Base-by-base conservation (phyloP, 2,113 vertebrate species). In the Leptobrachium leishanense region DNA sequence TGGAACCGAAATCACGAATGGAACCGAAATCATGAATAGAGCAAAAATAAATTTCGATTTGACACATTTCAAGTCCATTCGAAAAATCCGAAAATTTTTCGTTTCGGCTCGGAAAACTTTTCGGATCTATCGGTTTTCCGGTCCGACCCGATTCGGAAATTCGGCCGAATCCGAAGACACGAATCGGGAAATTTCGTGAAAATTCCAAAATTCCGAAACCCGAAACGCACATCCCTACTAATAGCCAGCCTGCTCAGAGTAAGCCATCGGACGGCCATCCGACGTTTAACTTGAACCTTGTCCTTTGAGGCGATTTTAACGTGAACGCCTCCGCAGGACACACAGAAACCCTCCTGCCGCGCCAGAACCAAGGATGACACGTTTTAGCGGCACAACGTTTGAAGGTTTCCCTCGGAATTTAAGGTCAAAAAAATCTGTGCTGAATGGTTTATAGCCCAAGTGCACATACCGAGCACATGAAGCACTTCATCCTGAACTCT, bases 401-500 rank as follows among this genome's bases (percentile, higher is more conserved):
- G 42, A 55, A 43, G 39, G 53, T 71, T 65, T 72, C 44, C 68
- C 77, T 72, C 64, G 46, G 55, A 20, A 2, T 72, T 20, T 9
- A 6, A 42, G 13, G 57, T 59, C 59, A 65, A 72, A 72, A 40
- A 54, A 62, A 72, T 71, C 6, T 72, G 76, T 78, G 77, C 71
- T 79, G 77, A 79, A 72, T 79, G 77, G 50, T 79, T 72, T 79
- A 79, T 72, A 72, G 55, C 68, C 66, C 40, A 79, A 31, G 20
- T 31, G 20, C 20, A 62, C 69, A 79, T 66, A 79, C 69, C 68
- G 66, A 69, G 66, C 68, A 64, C 59, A 72, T 65, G 69, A 79
- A 66, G 46, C 59, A 79, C 72, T 79, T 66, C 59, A 79, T 72
- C 59, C 55, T 66, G 39, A 46, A 68, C 69, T 15, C 55, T 59